A percentile compares a stretch with the other conserved stretches of the same genome.
phyloP scores from a whole-genome alignment of 1,140 invertebrate species.

The Atta texana region DNA sequence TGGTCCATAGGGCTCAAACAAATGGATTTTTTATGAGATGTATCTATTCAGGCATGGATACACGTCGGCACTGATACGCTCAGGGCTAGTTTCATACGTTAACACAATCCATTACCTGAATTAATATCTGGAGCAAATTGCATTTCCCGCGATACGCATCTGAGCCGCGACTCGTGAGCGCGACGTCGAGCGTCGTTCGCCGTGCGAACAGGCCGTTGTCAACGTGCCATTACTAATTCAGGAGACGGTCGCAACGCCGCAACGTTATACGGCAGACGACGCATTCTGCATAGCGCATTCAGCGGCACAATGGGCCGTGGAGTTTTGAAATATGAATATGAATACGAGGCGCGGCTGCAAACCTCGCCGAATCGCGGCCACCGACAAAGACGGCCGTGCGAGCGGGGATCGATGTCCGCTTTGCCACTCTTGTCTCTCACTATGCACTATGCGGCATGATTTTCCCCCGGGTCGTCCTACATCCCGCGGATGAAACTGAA shows the following conservation, averaged over 20 bases:
- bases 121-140: slow-evolving; percentile 80
- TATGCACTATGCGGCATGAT: slow-evolving; percentile 6
- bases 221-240: slow-evolving; percentile 81
- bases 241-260: slow-evolving; percentile 77
- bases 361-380: slow-evolving; percentile 73
- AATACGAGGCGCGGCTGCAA: slow-evolving; percentile 72
- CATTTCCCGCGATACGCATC: slow-evolving; percentile 75
- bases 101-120: slow-evolving; percentile 80
- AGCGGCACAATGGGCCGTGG: slow-evolving; percentile 79
- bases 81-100: slow-evolving; percentile 35
- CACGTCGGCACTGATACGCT: neutral
- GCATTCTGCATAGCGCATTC: slow-evolving; percentile 81
- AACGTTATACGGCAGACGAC: slow-evolving; percentile 80
- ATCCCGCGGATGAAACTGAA: slow-evolving; percentile 12
- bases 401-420: slow-evolving; percentile 73
- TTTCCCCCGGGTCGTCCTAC: slow-evolving; percentile 15
- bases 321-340: slow-evolving; percentile 82
- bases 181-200: slow-evolving; percentile 7
- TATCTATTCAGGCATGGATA: slow-evolving; percentile 10
- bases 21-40: slow-evolving; percentile 43
- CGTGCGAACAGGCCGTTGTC: slow-evolving; percentile 72
- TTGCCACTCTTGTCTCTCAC: slow-evolving; percentile 34
- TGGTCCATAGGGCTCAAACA: neutral
- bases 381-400: slow-evolving; percentile 72
- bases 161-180: slow-evolving; percentile 1